Base-by-base conservation (phyloP, 2,888 invertebrate genomes). In the Apoderus coryli region DNA sequence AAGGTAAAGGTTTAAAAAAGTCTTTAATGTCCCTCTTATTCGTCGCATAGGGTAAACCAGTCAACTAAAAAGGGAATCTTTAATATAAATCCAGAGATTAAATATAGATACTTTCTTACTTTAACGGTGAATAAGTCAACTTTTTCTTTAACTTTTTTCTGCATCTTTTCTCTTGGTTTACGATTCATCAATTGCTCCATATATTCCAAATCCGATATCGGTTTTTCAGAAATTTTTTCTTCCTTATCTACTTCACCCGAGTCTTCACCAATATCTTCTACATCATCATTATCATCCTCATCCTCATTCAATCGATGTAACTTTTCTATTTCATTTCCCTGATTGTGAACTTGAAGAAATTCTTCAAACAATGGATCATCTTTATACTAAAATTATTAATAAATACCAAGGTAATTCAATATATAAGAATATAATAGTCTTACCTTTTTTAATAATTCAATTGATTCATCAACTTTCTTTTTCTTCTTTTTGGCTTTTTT, bases 361-460 rank as follows among this genome's bases (percentile, higher is more conserved):
- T 93, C 90, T 38, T 71, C 64, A 61, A 95, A 93, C 27, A 82
- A 62, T 14, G 88, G 84, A 61, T 93, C 90, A 59, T 84, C 74
- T 61, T 79, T 80, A 47, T 82, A 78, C 69, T 80, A 50, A 34
- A 61, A 54, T 10, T 15, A 31, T 10, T 29, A 28, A 4, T 15
- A 27, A 11, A 16, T 27, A 32, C 19, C 10, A 25, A 27, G n/a
- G n/a, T n/a, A n/a, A n/a, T n/a, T n/a, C n/a, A n/a, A n/a, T n/a
- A 24, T 9, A 24, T 15, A 28, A 2, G 16, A 10, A 14, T 10
- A 10, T 9, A 13, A 34, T 37, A 22, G 19, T 39, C 14, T 38
- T 56, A 74, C 76, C 61, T 74, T 74, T 48, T 69, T 67, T 6
- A 84, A 53, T 30, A 79, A 61, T 13, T 43, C 34, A 27, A 27